phyloP scores from a whole-genome alignment of 2,888 invertebrate species.

The Carcina quercana region DNA sequence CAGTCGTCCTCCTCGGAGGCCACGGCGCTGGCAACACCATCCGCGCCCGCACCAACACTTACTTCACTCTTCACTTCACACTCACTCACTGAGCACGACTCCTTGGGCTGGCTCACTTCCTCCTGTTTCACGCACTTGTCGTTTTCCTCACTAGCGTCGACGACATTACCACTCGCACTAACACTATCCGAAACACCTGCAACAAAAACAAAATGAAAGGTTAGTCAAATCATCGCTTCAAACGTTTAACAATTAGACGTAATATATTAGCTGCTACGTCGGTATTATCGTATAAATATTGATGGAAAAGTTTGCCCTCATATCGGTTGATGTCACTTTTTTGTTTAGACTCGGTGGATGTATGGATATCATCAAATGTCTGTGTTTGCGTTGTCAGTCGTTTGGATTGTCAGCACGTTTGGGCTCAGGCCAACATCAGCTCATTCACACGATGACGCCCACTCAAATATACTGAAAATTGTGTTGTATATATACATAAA shows the following conservation, averaged over 20 bases:
- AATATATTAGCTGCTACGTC: too few species aligned
- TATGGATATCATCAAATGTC: constrained; percentile 38
- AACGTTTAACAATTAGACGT: too few species aligned
- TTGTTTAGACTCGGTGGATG: constrained; percentile 23
- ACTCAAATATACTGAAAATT: constrained; percentile 28
- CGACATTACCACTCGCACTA: constrained; percentile 61
- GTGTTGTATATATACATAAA: constrained; percentile 9
- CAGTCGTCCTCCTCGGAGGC: constrained; percentile 78
- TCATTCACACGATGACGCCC: constrained; percentile 64
- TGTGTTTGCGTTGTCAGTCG: too few species aligned
- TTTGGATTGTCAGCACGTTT: constrained; percentile 43
- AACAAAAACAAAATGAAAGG: constrained; percentile 45
- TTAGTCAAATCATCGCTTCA: too few species aligned
- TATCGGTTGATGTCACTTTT: constrained; percentile 4
- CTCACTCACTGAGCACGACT: constrained; percentile 36
- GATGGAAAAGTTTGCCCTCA: too few species aligned
- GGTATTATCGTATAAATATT: too few species aligned
- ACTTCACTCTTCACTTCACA: constrained; percentile 66
- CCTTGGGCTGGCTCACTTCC: constrained; percentile 42
- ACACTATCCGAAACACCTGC: constrained; percentile 60
- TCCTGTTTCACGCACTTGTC: constrained; percentile 62
- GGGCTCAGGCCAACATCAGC: constrained; percentile 56
- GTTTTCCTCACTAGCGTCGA: constrained; percentile 55
- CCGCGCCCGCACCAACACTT: constrained; percentile 63
- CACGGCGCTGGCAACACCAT: constrained; percentile 68